A percentile compares a stretch with the other conserved stretches of the same genome.
Conservation (phyloP, 35 echinoderm and acorn worm species). For the Apostichopus japonicus region DNA sequence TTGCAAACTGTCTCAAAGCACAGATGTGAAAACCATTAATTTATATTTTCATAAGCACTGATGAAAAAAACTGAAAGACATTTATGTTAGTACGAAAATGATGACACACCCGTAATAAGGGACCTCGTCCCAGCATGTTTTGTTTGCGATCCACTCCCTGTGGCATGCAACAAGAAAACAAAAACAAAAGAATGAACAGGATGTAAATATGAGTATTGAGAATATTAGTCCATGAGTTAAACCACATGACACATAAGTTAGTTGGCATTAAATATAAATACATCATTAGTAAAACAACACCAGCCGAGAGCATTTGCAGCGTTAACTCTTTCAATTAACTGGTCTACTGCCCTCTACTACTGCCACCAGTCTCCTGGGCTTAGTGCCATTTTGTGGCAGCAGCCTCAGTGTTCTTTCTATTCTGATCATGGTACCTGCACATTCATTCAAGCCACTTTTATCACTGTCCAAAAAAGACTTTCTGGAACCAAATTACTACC, state of each 20-base stretch:
- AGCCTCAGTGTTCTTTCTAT: too few species aligned
- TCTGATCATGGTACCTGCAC: too few species aligned
- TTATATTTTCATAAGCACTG: background rate
- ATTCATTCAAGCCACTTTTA: too few species aligned
- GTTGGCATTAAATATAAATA: background rate
- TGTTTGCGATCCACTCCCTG: conserved; percentile 43
- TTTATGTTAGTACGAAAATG: conserved; percentile 20
- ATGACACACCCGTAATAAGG: conserved; percentile 51
- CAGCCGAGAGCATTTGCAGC: too few species aligned
- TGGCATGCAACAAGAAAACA: conserved; percentile 47
- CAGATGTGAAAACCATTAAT: background rate
- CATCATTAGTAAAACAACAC: too few species aligned
- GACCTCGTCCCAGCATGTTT: conserved; percentile 42
- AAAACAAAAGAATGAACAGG: background rate
- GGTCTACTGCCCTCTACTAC: too few species aligned
- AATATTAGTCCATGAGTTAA: background rate
- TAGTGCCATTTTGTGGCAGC: too few species aligned
- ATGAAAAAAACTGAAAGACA: background rate
- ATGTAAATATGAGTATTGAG: background rate
- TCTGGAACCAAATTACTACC: too few species aligned
- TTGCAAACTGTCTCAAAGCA: background rate
- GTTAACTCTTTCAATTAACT: too few species aligned
- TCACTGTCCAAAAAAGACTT: too few species aligned
- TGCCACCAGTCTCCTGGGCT: too few species aligned
- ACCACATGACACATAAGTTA: background rate